These are phyloP conservation scores for Heterotilapia buettikoferi DNA, from an alignment of 2,113 vertebrate species.

Conservation along the genomic window DNA sequence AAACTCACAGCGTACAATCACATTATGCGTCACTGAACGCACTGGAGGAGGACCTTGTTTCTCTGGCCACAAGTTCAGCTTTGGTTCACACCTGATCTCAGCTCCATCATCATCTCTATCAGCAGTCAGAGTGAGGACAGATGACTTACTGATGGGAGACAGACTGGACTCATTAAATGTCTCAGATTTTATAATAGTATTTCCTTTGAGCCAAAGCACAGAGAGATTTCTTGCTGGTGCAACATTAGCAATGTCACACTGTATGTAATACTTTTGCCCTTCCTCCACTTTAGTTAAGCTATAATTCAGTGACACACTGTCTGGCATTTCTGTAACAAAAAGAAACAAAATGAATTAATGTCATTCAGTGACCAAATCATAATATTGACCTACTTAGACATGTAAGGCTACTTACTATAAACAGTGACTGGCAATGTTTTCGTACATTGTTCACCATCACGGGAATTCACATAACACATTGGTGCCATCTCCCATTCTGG, in stretches of 20 bases:
- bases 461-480: not conserved
- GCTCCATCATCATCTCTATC: conserved; percentile 12
- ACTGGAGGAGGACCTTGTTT: not conserved
- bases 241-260: conserved; percentile 39
- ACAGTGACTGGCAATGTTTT: not conserved
- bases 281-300: too few relatives aligned
- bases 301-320: conserved; percentile 16
- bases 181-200: fast-evolving
- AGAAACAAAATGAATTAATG: not conserved
- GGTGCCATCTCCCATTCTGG: fast-evolving
- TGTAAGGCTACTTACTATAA: conserved; percentile 53
- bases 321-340: conserved; percentile 43
- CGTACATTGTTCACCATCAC: fast-evolving
- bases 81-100: conserved; percentile 46
- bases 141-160: not conserved
- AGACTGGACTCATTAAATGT: fast-evolving
- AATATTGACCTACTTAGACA: too few relatives aligned
- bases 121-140: fast-evolving
- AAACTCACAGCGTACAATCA: not conserved
- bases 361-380: not conserved
- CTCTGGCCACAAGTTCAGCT: conserved; percentile 25
- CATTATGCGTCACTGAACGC: too few relatives aligned
- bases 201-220: conserved; percentile 25
- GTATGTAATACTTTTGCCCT: too few relatives aligned
- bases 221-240: conserved; percentile 23